phyloP scores from a whole-genome alignment of 2,888 invertebrate genomes.

The Pharmacophagus antenor region DNA sequence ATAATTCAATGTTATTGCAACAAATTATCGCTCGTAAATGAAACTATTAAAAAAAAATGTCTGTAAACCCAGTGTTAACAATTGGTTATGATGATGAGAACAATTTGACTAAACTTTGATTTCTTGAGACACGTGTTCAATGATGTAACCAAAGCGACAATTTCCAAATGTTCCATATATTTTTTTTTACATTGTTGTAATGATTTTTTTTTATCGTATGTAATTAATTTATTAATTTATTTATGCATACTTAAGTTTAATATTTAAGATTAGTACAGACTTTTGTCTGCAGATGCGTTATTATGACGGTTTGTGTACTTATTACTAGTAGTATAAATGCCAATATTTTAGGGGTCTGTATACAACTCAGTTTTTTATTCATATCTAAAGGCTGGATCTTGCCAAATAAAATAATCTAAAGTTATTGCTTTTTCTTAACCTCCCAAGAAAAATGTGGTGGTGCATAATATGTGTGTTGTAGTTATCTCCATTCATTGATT shows the following conservation, averaged over 20 bases:
- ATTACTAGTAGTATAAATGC: not conserved
- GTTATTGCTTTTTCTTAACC: conserved; percentile 8
- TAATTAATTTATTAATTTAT: too few species aligned
- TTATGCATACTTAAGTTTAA: not conserved
- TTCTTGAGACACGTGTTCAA: too few species aligned
- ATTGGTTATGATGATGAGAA: too few species aligned
- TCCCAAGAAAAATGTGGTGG: too few species aligned
- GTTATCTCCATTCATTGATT: too few species aligned
- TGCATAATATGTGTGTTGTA: too few species aligned
- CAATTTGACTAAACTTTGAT: too few species aligned
- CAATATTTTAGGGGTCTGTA: conserved; percentile 9
- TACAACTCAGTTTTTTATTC: conserved; percentile 26
- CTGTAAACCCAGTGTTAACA: too few species aligned
- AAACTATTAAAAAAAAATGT: too few species aligned
- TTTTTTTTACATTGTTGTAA: not conserved
- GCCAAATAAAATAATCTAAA: conserved; percentile 33
- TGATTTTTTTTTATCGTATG: not conserved
- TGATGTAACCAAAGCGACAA: conserved; percentile 10
- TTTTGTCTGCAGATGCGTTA: not conserved
- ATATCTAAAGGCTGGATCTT: conserved; percentile 29
- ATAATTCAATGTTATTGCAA: too few species aligned
- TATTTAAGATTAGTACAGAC: not conserved
- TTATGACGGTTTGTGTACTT: not conserved
- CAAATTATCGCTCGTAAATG: too few species aligned
- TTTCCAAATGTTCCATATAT: conserved; percentile 1